Evolutionary conservation across 2,113 vertebrate genomes (phyloP).

Genomic region (Pseudopipra pipra): DNA sequence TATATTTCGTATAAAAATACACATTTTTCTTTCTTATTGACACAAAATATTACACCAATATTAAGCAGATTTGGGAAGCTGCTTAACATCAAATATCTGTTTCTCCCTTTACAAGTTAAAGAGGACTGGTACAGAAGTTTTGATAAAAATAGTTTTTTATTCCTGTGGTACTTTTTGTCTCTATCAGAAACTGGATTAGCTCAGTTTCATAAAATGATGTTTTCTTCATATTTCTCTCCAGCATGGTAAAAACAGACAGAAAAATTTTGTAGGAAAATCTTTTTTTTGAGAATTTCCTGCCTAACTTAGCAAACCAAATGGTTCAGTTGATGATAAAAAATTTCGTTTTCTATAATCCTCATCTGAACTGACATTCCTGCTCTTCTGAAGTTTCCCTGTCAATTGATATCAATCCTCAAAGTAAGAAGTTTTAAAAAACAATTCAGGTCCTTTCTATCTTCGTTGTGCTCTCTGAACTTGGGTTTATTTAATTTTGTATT

Average conservation of each 20-base stretch:
- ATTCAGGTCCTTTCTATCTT: neutral
- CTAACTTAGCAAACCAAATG: neutral
- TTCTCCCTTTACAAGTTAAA: neutral
- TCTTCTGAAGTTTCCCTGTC: neutral
- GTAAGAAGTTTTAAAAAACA: neutral
- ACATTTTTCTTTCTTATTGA: neutral
- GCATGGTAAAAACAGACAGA: neutral
- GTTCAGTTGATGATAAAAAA: neutral
- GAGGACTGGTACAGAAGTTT: neutral
- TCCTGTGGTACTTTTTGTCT: neutral
- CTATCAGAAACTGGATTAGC: slow-evolving; percentile 31
- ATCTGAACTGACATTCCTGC: neutral
- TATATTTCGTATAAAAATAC: neutral
- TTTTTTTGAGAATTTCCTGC: neutral
- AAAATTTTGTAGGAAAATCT: neutral
- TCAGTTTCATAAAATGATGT: neutral
- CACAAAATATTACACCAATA: neutral
- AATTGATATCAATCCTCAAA: neutral
- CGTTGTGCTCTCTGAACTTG: neutral
- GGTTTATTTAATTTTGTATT: neutral
- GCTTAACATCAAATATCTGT: neutral
- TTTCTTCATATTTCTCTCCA: neutral
- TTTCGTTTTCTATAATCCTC: neutral
- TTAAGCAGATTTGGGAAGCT: neutral
- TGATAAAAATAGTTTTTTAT: neutral